These are phyloP conservation scores for Leptopilina drosophilae DNA, from an alignment of 2,888 invertebrate genomes.

Conservation along the genomic window DNA sequence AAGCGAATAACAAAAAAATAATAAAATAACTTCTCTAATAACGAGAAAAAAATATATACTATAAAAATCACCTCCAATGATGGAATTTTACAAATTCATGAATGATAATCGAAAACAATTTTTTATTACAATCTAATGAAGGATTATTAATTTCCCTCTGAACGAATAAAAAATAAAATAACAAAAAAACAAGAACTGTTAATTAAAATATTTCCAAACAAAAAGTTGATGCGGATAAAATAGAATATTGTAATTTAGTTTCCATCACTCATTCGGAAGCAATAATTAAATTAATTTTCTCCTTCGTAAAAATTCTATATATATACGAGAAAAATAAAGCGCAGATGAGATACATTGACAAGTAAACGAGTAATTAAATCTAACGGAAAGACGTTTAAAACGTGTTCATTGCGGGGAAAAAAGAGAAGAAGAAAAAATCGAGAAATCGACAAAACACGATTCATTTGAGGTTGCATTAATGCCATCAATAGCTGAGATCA, in stretches of 20 bases:
- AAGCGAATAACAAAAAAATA: no score
- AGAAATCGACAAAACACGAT: slow-evolving; percentile 36
- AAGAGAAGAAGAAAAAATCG: not conserved
- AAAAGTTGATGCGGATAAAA: no score
- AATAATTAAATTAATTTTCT: slow-evolving; percentile 18
- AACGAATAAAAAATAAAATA: no score
- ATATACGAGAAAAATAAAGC: not conserved
- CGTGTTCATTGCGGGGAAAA: not conserved
- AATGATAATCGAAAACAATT: no score
- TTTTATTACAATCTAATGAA: no score
- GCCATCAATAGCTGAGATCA: slow-evolving; percentile 11
- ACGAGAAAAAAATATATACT: not conserved
- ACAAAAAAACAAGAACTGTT: no score
- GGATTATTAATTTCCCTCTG: no score
- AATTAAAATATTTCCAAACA: no score
- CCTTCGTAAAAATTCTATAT: not conserved
- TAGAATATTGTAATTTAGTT: not conserved
- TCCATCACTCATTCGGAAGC: not conserved
- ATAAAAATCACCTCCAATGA: not conserved
- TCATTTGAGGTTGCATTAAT: slow-evolving; percentile 8
- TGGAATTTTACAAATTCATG: no score
- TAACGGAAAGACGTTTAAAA: slow-evolving; percentile 23
- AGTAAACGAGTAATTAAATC: slow-evolving; percentile 27
- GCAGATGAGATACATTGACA: not conserved
- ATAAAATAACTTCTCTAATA: not conserved